phyloP scores from a whole-genome alignment of 2,113 vertebrate species.

The Psilopogon haemacephalus region DNA sequence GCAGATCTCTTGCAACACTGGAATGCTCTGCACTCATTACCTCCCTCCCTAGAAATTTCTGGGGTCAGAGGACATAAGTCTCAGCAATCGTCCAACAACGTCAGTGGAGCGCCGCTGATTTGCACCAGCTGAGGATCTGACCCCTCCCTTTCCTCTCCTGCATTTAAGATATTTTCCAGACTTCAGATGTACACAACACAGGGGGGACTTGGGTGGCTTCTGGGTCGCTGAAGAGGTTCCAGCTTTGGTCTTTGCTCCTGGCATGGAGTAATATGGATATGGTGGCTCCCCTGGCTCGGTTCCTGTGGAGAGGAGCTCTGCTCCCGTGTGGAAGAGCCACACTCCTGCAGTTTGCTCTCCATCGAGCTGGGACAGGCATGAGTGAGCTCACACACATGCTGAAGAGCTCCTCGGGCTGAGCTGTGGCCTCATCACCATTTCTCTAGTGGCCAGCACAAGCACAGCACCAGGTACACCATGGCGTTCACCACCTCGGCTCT shows the following conservation, averaged over 20 bases:
- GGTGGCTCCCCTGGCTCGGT: neutral
- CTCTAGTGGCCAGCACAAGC: neutral
- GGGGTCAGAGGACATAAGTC: slow-evolving; percentile 64
- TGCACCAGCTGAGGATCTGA: slow-evolving; percentile 63
- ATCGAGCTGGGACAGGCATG: neutral
- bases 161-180: slow-evolving; percentile 63
- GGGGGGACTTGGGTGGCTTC: slow-evolving; percentile 24
- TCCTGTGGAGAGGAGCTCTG: neutral
- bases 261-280: neutral
- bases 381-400: neutral
- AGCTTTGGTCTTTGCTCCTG: slow-evolving; percentile 36
- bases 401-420: neutral
- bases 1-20: slow-evolving; percentile 63
- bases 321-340: too few species aligned
- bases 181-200: slow-evolving; percentile 10
- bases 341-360: fast-evolving
- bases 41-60: slow-evolving; percentile 59
- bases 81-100: slow-evolving; percentile 52
- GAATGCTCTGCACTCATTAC: slow-evolving; percentile 64
- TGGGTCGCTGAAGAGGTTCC: slow-evolving; percentile 32
- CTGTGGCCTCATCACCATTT: neutral
- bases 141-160: slow-evolving; percentile 53
- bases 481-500: fast-evolving
- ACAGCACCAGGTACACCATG: fast-evolving
- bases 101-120: slow-evolving; percentile 33